Conservation (phyloP, 2,113 vertebrate genomes). For the Accipiter virgatus region DNA sequence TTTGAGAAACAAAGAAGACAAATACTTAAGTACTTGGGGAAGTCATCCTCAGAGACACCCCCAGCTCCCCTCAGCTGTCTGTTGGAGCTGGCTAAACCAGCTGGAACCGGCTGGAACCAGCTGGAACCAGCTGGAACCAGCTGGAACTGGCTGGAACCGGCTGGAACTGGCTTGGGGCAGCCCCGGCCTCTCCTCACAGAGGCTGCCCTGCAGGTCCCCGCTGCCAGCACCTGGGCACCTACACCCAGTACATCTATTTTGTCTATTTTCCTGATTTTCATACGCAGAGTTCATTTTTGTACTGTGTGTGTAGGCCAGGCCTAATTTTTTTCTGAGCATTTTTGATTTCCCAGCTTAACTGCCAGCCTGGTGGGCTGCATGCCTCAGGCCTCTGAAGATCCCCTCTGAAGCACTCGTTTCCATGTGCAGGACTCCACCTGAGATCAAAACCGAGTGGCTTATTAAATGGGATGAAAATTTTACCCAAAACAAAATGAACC, state of each 20-base stretch:
- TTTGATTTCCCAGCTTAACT: background rate
- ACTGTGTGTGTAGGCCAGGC: background rate
- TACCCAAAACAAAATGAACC: background rate
- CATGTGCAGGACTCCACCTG: no score
- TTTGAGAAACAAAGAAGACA: background rate
- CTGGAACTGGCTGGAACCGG: no score
- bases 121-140: no score
- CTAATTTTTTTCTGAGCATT: background rate
- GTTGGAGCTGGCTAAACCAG: background rate
- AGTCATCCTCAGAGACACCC: background rate
- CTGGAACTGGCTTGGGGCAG: fast-evolving
- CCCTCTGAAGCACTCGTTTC: background rate
- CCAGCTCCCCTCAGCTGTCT: background rate
- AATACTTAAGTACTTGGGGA: background rate
- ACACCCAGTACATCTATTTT: background rate
- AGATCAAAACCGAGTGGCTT: background rate
- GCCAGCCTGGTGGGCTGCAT: background rate
- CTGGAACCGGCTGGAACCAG: background rate
- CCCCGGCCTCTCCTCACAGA: background rate
- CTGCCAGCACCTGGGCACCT: no score
- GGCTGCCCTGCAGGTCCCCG: background rate
- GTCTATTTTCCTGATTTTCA: background rate
- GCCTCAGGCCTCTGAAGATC: background rate
- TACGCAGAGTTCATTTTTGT: background rate
- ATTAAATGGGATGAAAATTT: background rate